Evolutionary conservation across 1,140 invertebrate species (phyloP).

Genomic region (Eciton burchellii): DNA sequence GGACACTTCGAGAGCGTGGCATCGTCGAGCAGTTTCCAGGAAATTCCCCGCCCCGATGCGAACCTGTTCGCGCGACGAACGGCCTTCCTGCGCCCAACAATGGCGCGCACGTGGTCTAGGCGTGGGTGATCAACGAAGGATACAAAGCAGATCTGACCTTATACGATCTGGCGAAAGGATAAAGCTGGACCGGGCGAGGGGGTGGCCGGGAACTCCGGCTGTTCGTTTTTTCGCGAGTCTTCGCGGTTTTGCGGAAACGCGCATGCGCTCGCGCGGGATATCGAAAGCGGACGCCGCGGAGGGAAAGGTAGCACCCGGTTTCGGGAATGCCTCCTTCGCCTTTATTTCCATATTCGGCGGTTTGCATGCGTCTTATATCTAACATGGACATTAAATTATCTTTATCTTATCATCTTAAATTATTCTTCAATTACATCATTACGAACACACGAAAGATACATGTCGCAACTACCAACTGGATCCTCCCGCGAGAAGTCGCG

Average conservation of each 20-base stretch:
- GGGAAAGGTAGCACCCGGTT: no score
- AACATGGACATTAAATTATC: no score
- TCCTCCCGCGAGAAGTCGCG: no score
- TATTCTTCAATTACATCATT: no score
- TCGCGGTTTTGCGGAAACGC: constrained; percentile 33
- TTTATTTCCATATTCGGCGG: not conserved
- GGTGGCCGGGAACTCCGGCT: constrained; percentile 12
- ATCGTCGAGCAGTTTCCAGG: constrained; percentile 68
- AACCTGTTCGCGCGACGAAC: constrained; percentile 71
- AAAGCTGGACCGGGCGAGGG: constrained; percentile 17
- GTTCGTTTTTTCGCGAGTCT: not conserved
- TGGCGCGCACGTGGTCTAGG: constrained; percentile 66
- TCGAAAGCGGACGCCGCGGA: not conserved
- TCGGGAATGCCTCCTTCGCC: not conserved
- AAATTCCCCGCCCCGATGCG: constrained; percentile 68
- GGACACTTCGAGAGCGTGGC: constrained; percentile 58
- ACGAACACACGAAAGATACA: no score
- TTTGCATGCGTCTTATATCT: not conserved
- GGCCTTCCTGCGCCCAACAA: constrained; percentile 70
- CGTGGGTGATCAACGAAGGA: constrained; percentile 70
- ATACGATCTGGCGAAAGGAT: constrained; percentile 62
- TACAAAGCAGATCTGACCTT: constrained; percentile 68
- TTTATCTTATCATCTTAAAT: no score
- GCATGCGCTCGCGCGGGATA: not conserved
- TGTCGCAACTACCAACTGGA: no score